These are phyloP conservation scores for Phenacoccus solenopsis DNA, from an alignment of 1,140 invertebrate genomes.

Conservation along the genomic window DNA sequence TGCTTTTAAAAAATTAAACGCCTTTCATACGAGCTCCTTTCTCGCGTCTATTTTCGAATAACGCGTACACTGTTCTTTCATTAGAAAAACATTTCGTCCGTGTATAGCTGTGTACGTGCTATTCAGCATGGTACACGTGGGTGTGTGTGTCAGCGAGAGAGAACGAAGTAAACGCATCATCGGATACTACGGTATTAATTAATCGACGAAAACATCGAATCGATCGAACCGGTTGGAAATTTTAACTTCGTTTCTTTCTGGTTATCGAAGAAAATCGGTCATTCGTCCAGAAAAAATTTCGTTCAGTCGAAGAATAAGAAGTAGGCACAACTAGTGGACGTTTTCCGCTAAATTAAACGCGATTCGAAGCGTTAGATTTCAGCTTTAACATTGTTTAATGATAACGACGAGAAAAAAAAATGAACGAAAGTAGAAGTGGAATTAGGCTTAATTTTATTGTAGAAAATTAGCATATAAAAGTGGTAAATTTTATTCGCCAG, in stretches of 20 bases:
- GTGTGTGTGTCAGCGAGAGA: too few species aligned
- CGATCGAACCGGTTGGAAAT: too few species aligned
- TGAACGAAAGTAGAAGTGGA: neutral
- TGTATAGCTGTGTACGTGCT: neutral
- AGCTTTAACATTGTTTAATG: neutral
- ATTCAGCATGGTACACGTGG: neutral
- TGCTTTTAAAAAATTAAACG: conserved; percentile 3
- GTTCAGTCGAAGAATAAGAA: neutral
- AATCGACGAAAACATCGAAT: too few species aligned
- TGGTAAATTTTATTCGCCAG: too few species aligned
- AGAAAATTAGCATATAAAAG: neutral
- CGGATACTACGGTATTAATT: too few species aligned
- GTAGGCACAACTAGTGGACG: neutral
- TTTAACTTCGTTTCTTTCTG: too few species aligned
- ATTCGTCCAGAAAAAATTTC: neutral
- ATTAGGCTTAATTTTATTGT: neutral
- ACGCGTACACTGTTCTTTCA: neutral
- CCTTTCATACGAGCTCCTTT: neutral
- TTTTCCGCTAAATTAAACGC: neutral
- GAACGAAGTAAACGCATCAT: neutral
- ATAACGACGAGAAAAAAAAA: neutral
- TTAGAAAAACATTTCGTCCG: neutral
- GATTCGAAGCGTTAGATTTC: neutral
- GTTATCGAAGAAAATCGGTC: too few species aligned
- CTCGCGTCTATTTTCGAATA: neutral